phyloP scores from a whole-genome alignment of 1,140 invertebrate species.

The Phymorhynchus buccinoides region DNA sequence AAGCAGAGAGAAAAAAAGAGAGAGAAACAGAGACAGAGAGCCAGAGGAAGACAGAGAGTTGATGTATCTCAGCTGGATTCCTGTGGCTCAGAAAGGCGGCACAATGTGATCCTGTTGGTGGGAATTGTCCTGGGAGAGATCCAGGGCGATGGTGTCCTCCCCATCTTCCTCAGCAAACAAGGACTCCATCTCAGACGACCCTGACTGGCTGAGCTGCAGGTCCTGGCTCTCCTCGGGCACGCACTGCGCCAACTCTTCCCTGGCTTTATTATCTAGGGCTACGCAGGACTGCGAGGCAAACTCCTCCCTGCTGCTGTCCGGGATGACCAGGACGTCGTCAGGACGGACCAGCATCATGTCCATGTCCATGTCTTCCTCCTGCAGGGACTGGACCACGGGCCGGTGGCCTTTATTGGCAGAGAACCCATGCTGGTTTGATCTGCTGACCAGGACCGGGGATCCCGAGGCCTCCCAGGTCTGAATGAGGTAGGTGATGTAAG shows the following conservation, averaged over 20 bases:
- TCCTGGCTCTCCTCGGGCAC: not conserved
- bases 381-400: not conserved
- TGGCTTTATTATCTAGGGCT: not conserved
- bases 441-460: not conserved
- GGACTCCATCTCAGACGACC: not conserved
- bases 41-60: too few relatives aligned
- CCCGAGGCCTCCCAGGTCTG: not conserved
- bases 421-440: not conserved
- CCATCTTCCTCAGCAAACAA: not conserved
- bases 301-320: not conserved
- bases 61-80: not conserved
- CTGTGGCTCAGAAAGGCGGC: not conserved
- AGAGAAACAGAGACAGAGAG: too few relatives aligned
- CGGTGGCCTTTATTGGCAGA: not conserved
- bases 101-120: not conserved
- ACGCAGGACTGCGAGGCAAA: not conserved
- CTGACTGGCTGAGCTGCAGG: not conserved
- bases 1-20: too few relatives aligned
- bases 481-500: constrained; percentile 1
- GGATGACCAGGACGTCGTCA: constrained; percentile 4
- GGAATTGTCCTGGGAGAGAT: not conserved
- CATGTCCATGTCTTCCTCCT: not conserved
- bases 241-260: not conserved
- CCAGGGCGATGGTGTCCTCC: not conserved
- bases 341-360: not conserved